Conservation (phyloP, 2,888 invertebrate species). For the Didymodactylos carnosus region DNA sequence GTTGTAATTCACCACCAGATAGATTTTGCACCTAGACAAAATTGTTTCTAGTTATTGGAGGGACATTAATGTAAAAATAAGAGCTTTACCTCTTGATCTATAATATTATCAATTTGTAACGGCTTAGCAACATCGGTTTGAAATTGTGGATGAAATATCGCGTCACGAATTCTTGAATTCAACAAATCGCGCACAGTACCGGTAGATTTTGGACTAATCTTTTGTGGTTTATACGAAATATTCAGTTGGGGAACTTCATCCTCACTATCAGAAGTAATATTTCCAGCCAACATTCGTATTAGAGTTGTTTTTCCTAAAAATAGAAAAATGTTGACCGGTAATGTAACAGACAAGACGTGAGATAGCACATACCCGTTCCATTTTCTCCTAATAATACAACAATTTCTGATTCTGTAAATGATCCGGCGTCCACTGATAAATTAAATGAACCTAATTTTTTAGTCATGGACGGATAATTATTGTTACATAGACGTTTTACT, state of each 20-base stretch:
- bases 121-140: conserved; percentile 97
- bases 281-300: conserved; percentile 90
- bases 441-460: conserved; percentile 49
- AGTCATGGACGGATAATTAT: conserved; percentile 76
- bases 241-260: conserved; percentile 67
- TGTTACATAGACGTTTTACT: conserved; percentile 82
- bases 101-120: conserved; percentile 79
- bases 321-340: no score
- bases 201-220: conserved; percentile 89
- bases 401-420: conserved; percentile 97
- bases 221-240: conserved; percentile 98
- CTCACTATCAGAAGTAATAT: conserved; percentile 66
- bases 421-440: conserved; percentile 61
- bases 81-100: conserved; percentile 82
- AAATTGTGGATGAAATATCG: conserved; percentile 89
- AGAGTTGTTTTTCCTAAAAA: conserved; percentile 67
- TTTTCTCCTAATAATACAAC: conserved; percentile 84
- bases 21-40: conserved; percentile 54
- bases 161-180: conserved; percentile 88
- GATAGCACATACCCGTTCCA: conserved; percentile 73
- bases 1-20: conserved; percentile 94
- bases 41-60: not conserved
- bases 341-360: no score
- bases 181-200: conserved; percentile 73
- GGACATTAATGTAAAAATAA: not conserved